Conservation (phyloP, 2,888 invertebrate genomes). For the Pterostichus madidus region DNA sequence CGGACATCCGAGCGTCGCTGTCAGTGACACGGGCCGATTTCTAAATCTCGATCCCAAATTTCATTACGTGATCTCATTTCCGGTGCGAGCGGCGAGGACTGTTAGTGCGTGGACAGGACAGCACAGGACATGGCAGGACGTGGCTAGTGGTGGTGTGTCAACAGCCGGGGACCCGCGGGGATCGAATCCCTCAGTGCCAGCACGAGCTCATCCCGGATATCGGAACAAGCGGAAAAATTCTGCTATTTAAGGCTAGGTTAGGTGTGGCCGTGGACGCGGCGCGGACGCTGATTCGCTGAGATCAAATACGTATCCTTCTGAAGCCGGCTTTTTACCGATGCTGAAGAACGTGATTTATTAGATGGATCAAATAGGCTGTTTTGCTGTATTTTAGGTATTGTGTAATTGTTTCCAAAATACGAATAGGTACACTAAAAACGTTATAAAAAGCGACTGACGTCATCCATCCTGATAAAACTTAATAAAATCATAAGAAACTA, state of each 20-base stretch:
- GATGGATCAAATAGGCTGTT: too few relatives aligned
- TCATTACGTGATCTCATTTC: conserved; percentile 66
- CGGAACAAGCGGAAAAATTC: conserved; percentile 52
- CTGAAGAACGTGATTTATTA: conserved; percentile 8
- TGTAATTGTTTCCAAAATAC: too few relatives aligned
- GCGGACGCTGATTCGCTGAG: conserved; percentile 3
- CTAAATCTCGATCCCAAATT: conserved; percentile 61
- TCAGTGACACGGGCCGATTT: conserved; percentile 44
- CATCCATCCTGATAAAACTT: too few relatives aligned
- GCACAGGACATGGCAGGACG: background rate
- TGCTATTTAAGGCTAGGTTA: background rate
- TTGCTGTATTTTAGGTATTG: too few relatives aligned
- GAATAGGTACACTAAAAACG: too few relatives aligned
- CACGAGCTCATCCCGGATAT: conserved; percentile 32
- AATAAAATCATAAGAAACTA: too few relatives aligned
- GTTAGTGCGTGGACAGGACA: conserved; percentile 19
- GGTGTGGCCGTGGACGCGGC: background rate
- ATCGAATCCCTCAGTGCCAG: conserved; percentile 1
- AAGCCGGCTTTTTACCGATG: background rate
- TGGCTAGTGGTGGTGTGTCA: background rate
- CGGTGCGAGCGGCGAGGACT: conserved; percentile 36
- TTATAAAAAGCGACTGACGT: too few relatives aligned
- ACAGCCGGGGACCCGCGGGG: conserved; percentile 6
- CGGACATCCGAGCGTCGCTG: conserved; percentile 19
- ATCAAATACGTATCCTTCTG: conserved; percentile 13